Evolutionary conservation across 2,888 invertebrate species (phyloP).

Genomic region (Miltochrista miniata): DNA sequence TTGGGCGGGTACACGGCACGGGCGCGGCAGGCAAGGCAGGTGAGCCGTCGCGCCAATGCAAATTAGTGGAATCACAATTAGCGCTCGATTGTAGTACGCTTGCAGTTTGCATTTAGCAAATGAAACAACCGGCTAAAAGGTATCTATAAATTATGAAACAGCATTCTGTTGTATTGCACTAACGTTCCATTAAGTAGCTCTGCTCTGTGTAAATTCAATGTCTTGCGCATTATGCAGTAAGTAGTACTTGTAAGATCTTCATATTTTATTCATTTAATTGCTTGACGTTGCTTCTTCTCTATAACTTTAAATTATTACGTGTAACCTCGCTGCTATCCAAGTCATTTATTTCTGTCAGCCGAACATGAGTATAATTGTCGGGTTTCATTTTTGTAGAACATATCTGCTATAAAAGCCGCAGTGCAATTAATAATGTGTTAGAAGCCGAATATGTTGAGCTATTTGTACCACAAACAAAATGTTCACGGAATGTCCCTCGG

Average conservation of each 20-base stretch:
- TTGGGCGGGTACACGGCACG: constrained; percentile 41
- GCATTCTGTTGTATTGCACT: constrained; percentile 46
- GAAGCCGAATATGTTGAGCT: constrained; percentile 58
- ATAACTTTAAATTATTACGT: not conserved
- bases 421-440: constrained; percentile 54
- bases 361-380: too few species aligned
- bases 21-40: constrained; percentile 43
- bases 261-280: constrained; percentile 15
- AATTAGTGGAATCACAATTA: constrained; percentile 78
- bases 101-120: constrained; percentile 69
- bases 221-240: constrained; percentile 22
- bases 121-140: constrained; percentile 65
- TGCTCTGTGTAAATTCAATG: constrained; percentile 34
- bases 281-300: not conserved
- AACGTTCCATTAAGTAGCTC: constrained; percentile 30
- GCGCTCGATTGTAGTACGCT: constrained; percentile 69
- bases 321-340: too few species aligned
- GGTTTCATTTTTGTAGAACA: too few species aligned
- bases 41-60: constrained; percentile 62
- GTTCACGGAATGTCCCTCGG: constrained; percentile 64
- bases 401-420: constrained; percentile 16
- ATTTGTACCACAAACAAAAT: constrained; percentile 74
- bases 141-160: constrained; percentile 63
- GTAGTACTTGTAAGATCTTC: constrained; percentile 1
- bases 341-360: too few species aligned